These are phyloP conservation scores for Menidia menidia DNA, from an alignment of 2,797 vertebrate genomes.

Conservation along the genomic window DNA sequence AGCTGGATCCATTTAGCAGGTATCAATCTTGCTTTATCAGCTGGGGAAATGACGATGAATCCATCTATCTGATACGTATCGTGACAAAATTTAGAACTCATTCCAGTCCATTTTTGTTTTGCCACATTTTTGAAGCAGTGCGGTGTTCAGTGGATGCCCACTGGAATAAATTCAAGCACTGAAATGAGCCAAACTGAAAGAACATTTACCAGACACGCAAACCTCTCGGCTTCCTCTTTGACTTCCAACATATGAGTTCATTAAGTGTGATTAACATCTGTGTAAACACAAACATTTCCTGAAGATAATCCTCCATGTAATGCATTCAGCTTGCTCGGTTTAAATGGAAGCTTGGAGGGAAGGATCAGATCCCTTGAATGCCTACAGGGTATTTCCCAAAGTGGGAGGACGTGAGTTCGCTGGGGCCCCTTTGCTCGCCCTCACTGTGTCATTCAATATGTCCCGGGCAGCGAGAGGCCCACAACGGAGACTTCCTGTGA, in stretches of 20 bases:
- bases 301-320: constrained; percentile 70
- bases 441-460: constrained; percentile 76
- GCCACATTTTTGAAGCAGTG: not conserved
- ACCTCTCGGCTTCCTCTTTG: constrained; percentile 34
- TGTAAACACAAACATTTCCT: constrained; percentile 75
- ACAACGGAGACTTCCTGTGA: constrained; percentile 61
- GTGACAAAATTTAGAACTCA: constrained; percentile 35
- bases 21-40: constrained; percentile 20
- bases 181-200: constrained; percentile 31
- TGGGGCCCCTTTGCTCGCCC: constrained; percentile 56
- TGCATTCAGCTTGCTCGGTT: constrained; percentile 56
- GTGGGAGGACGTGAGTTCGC: constrained; percentile 69
- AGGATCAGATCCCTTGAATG: constrained; percentile 65
- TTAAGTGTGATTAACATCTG: constrained; percentile 73
- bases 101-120: constrained; percentile 17
- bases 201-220: constrained; percentile 20
- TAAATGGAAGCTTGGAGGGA: constrained; percentile 48
- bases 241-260: constrained; percentile 50
- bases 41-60: constrained; percentile 1
- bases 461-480: constrained; percentile 54
- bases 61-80: not conserved
- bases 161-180: constrained; percentile 12
- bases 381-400: constrained; percentile 74
- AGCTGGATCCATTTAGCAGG: not conserved
- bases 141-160: constrained; percentile 4